Evolutionary conservation across 2,888 invertebrate genomes (phyloP).

Genomic region (Drosophila subsilvestris): DNA sequence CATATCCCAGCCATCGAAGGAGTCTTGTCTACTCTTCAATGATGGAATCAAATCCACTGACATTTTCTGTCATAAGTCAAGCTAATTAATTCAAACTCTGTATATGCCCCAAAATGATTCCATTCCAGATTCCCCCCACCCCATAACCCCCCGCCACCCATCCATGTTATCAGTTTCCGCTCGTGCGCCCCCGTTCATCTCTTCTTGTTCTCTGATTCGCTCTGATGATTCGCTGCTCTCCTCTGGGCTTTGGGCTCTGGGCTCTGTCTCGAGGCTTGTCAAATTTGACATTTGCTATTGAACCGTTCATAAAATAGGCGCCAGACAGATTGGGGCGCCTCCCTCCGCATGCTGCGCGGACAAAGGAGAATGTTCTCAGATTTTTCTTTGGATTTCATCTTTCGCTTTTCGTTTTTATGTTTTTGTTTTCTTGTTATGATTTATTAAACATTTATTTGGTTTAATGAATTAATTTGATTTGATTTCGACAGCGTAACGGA

Average conservation of each 20-base stretch:
- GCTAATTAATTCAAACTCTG: slow-evolving; percentile 36
- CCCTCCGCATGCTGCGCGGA: neutral
- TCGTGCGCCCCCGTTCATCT: slow-evolving; percentile 28
- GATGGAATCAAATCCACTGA: neutral
- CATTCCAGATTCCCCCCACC: neutral
- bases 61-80: slow-evolving; percentile 30
- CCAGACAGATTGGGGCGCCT: slow-evolving; percentile 64
- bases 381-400: slow-evolving; percentile 15
- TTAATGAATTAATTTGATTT: slow-evolving; percentile 78
- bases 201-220: neutral
- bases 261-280: slow-evolving; percentile 49
- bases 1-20: slow-evolving; percentile 1
- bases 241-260: neutral
- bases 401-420: slow-evolving; percentile 1
- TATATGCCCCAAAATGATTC: slow-evolving; percentile 8
- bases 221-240: slow-evolving; percentile 12
- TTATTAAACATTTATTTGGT: slow-evolving; percentile 73
- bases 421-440: slow-evolving; percentile 64
- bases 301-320: slow-evolving; percentile 75
- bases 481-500: slow-evolving; percentile 59
- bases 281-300: slow-evolving; percentile 76
- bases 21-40: neutral
- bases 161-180: slow-evolving; percentile 28
- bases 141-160: neutral
- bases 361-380: slow-evolving; percentile 22